These are phyloP conservation scores for Odontomyia ornata DNA, from an alignment of 2,888 invertebrate species.

Conservation along the genomic window DNA sequence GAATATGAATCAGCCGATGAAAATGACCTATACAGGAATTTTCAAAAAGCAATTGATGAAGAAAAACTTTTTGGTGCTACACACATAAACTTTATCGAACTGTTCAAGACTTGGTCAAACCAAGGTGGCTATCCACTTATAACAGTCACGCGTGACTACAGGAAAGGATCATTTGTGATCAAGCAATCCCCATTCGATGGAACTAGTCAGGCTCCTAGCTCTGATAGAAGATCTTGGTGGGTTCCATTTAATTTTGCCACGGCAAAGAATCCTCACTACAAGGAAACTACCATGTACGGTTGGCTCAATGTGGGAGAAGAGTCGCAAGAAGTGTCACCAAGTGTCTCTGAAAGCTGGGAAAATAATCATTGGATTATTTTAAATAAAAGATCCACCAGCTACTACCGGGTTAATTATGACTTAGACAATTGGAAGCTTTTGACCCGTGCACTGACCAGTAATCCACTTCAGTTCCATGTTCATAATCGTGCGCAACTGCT, in stretches of 20 bases:
- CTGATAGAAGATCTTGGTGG: conserved; percentile 41
- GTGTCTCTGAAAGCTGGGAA: not conserved
- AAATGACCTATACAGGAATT: conserved; percentile 50
- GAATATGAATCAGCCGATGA: conserved; percentile 52
- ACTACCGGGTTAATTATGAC: conserved; percentile 74
- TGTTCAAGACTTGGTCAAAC: conserved; percentile 8
- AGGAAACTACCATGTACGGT: conserved; percentile 21
- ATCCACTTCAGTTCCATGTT: conserved; percentile 67
- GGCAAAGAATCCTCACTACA: conserved; percentile 40
- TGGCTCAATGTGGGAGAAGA: conserved; percentile 34
- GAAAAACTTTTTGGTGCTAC: conserved; percentile 50
- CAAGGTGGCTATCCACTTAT: conserved; percentile 38
- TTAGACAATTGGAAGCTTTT: conserved; percentile 70
- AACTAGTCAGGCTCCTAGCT: not conserved
- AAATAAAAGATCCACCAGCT: conserved; percentile 65
- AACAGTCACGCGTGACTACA: conserved; percentile 22
- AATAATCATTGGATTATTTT: conserved; percentile 64
- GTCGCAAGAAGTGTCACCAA: conserved; percentile 10
- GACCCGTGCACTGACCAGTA: conserved; percentile 60
- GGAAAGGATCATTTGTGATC: not conserved
- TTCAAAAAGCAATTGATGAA: conserved; percentile 54
- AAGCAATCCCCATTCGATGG: conserved; percentile 32
- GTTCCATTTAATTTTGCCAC: conserved; percentile 49
- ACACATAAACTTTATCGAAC: not conserved
- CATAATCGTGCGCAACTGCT: conserved; percentile 83